Percentiles rank a stretch among this genome's conserved stretches.
phyloP scores from a whole-genome alignment of 2,888 invertebrate species.

The Diploptera punctata region DNA sequence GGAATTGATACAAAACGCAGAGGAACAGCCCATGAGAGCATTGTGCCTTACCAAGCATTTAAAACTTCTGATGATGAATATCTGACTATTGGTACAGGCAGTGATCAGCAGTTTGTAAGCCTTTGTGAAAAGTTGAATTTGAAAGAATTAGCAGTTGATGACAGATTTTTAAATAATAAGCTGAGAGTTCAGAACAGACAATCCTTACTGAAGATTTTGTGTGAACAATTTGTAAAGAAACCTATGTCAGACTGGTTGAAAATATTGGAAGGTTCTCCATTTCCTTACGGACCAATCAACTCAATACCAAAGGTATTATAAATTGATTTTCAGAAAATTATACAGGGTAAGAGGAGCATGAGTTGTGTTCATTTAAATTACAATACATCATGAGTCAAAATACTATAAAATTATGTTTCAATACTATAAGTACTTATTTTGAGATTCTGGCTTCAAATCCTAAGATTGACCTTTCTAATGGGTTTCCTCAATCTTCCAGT shows the following conservation, averaged over 20 bases:
- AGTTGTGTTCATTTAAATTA: no score
- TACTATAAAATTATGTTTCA: no score
- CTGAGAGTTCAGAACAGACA: slow-evolving; percentile 78
- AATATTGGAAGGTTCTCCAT: slow-evolving; percentile 73
- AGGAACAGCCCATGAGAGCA: slow-evolving; percentile 94
- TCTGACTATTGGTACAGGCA: slow-evolving; percentile 87
- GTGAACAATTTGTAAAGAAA: slow-evolving; percentile 65
- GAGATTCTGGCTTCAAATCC: no score
- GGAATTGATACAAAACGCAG: slow-evolving; percentile 77
- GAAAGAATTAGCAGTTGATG: slow-evolving; percentile 65
- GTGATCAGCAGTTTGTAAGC: slow-evolving; percentile 78
- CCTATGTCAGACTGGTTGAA: slow-evolving; percentile 77
- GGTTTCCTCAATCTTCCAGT: no score
- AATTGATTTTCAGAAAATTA: slow-evolving; percentile 4
- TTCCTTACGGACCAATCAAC: slow-evolving; percentile 93
- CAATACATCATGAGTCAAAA: no score
- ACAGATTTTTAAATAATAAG: slow-evolving; percentile 74
- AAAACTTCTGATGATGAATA: slow-evolving; percentile 77
- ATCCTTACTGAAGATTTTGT: slow-evolving; percentile 68
- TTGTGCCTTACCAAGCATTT: slow-evolving; percentile 95
- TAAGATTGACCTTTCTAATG: no score
- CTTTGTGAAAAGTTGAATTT: slow-evolving; percentile 71
- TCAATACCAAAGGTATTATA: slow-evolving; percentile 69
- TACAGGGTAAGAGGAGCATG: no score
- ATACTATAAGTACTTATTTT: no score